Evolutionary conservation across 2,113 vertebrate species (phyloP).

Genomic region (Craseonycteris thonglongyai): DNA sequence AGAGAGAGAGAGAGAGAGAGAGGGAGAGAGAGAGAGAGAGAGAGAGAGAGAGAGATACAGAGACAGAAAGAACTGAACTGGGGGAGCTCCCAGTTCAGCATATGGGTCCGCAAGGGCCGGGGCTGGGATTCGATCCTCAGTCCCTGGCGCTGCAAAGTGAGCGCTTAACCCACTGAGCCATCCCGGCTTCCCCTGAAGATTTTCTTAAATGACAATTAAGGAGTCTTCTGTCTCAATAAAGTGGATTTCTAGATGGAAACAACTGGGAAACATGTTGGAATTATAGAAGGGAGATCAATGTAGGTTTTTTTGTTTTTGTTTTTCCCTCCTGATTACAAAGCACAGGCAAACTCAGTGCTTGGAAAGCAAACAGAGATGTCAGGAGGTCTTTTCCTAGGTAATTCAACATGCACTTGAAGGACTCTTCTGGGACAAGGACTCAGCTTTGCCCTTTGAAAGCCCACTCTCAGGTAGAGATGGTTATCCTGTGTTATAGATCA

Average conservation of each 20-base stretch:
- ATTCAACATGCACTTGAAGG: constrained; percentile 40
- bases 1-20: too few relatives aligned
- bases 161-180: too few relatives aligned
- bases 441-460: constrained; percentile 83
- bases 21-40: too few relatives aligned
- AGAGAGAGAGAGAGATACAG: too few relatives aligned
- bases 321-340: not conserved
- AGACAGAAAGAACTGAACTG: too few relatives aligned
- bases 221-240: constrained; percentile 4
- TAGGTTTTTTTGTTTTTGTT: not conserved
- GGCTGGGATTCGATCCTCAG: too few relatives aligned
- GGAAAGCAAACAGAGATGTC: constrained; percentile 47
- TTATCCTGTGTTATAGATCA: constrained; percentile 89
- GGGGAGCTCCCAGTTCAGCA: too few relatives aligned
- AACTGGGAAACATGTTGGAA: not conserved
- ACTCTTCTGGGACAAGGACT: constrained; percentile 65
- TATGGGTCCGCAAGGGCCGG: too few relatives aligned
- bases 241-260: not conserved
- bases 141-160: too few relatives aligned
- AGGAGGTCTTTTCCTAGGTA: constrained; percentile 51
- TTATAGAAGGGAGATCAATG: not conserved
- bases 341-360: constrained; percentile 52
- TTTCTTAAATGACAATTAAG: not conserved
- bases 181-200: too few relatives aligned
- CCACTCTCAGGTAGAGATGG: constrained; percentile 87